These are phyloP conservation scores for Argyra leucocephala DNA, from an alignment of 2,888 invertebrate genomes.

Conservation along the genomic window DNA sequence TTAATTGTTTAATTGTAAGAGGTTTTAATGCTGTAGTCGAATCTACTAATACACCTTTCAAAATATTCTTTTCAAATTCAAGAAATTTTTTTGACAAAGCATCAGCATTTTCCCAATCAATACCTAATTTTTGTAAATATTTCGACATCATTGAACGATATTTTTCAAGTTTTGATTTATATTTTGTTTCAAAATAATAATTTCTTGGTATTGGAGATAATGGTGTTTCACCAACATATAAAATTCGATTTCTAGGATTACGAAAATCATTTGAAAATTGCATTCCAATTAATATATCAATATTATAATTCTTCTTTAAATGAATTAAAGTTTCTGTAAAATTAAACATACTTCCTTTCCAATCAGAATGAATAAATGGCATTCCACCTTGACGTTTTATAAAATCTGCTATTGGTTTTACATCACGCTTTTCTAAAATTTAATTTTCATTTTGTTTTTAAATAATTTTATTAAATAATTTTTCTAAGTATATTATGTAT, in stretches of 20 bases:
- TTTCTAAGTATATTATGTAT: no score
- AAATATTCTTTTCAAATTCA: conserved; percentile 12
- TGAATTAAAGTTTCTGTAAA: conserved; percentile 10
- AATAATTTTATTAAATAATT: no score
- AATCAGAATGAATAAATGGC: conserved; percentile 14
- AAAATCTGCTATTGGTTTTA: conserved; percentile 13
- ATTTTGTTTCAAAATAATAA: conserved; percentile 10
- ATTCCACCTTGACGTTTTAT: conserved; percentile 12
- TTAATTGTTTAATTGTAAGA: background rate
- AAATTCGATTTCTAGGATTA: conserved; percentile 10
- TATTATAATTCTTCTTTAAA: conserved; percentile 11
- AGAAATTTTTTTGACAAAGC: conserved; percentile 7
- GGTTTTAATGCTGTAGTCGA: background rate
- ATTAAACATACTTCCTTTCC: conserved; percentile 14
- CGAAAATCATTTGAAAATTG: conserved; percentile 1
- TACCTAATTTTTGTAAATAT: conserved; percentile 12
- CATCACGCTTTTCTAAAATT: background rate
- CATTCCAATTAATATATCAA: conserved; percentile 11
- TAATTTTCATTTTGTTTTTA: no score
- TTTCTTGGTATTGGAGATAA: conserved; percentile 9
- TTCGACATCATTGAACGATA: conserved; percentile 10
- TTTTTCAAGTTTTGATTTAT: conserved; percentile 7
- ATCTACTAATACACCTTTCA: conserved; percentile 7
- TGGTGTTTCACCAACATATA: conserved; percentile 10
- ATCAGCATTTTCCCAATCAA: background rate